Conservation (phyloP, 2,113 vertebrate species). For the Amphilophus citrinellus region DNA sequence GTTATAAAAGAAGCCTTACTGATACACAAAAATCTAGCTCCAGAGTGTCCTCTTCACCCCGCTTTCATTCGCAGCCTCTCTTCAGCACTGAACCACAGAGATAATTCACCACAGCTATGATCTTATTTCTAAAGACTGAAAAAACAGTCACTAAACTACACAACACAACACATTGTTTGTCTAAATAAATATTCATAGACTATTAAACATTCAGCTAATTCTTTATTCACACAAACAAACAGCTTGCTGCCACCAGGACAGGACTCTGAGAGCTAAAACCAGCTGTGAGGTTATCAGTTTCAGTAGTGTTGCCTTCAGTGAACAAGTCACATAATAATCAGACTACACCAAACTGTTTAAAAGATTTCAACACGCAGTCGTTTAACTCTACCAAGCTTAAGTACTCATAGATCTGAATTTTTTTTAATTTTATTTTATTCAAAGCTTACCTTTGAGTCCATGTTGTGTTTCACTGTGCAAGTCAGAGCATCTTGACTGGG, state of each 20-base stretch:
- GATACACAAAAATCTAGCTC: neutral
- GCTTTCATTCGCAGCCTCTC: neutral
- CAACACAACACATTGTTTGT: conserved; percentile 12
- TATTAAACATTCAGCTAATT: conserved; percentile 57
- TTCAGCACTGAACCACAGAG: neutral
- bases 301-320: neutral
- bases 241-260: conserved; percentile 31
- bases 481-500: conserved; percentile 27
- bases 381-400: neutral
- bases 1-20: neutral
- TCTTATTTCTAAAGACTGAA: conserved; percentile 9
- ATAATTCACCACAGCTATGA: neutral
- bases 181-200: conserved; percentile 62
- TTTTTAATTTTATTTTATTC: neutral
- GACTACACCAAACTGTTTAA: conserved; percentile 1
- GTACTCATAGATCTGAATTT: neutral
- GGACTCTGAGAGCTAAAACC: conserved; percentile 13
- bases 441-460: conserved; percentile 71
- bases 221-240: conserved; percentile 66
- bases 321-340: neutral
- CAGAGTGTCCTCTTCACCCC: neutral
- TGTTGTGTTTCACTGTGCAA: conserved; percentile 15
- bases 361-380: neutral
- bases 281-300: conserved; percentile 19
- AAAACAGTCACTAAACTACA: no score